Conservation (phyloP, 2,888 invertebrate species). For the Cloeon dipterum region DNA sequence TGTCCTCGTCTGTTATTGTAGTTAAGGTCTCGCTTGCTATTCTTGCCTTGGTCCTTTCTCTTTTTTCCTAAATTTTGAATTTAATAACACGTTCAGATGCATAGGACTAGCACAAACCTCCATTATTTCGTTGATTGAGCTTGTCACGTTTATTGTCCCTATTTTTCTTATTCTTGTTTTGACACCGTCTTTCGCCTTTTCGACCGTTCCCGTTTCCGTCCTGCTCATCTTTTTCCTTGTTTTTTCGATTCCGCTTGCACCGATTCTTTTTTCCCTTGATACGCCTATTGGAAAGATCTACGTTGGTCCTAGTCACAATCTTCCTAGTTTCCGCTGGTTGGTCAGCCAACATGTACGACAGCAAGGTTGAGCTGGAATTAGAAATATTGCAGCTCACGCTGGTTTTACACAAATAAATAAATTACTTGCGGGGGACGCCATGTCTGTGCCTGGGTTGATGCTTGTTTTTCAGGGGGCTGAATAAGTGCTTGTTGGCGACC, state of each 20-base stretch:
- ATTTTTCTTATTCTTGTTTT: conserved; percentile 10
- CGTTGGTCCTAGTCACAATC: neutral
- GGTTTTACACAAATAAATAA: too few species aligned
- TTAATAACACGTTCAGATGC: conserved; percentile 4
- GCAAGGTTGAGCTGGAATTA: neutral
- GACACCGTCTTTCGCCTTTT: conserved; percentile 12
- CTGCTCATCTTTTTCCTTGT: conserved; percentile 11
- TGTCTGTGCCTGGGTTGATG: conserved; percentile 2
- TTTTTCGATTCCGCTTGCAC: conserved; percentile 8
- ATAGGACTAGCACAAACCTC: neutral
- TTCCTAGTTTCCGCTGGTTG: conserved; percentile 11
- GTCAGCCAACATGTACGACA: neutral
- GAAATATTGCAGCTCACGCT: too few species aligned
- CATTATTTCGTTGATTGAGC: too few species aligned
- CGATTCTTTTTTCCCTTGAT: neutral
- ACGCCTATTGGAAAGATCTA: neutral
- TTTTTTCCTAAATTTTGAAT: conserved; percentile 10
- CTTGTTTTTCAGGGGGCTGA: too few species aligned
- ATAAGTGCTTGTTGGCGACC: neutral
- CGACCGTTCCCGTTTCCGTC: conserved; percentile 11
- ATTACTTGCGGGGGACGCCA: conserved; percentile 4
- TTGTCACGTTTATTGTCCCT: conserved; percentile 5
- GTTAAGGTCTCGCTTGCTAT: conserved; percentile 12
- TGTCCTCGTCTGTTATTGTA: conserved; percentile 8
- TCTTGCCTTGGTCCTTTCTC: conserved; percentile 13